A percentile compares a stretch with the other conserved stretches of the same genome.
These are phyloP conservation scores for Sebastes diaconus DNA, from an alignment of 2,797 vertebrate genomes.

Conservation along the genomic window DNA sequence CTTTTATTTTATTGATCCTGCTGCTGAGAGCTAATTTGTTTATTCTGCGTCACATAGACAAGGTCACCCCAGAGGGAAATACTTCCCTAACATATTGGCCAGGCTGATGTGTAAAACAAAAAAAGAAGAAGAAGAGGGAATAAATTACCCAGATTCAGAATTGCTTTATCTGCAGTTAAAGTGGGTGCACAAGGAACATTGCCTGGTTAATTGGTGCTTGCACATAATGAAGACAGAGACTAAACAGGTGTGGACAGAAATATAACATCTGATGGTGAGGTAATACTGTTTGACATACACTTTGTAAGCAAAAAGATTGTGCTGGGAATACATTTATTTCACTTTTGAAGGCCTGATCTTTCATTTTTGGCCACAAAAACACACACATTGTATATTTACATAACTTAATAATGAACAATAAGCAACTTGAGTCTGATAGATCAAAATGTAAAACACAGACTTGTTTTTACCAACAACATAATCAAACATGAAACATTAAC, in stretches of 20 bases:
- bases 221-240: slow-evolving; percentile 5
- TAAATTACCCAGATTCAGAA: not conserved
- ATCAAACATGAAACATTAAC: not conserved
- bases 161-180: slow-evolving; percentile 12
- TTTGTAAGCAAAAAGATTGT: not conserved
- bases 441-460: not conserved
- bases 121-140: not conserved
- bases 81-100: not conserved
- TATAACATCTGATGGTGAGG: slow-evolving; percentile 1
- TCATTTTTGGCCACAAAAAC: not conserved
- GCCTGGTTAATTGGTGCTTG: slow-evolving; percentile 4
- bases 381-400: not conserved
- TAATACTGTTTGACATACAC: not conserved
- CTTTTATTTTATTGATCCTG: slow-evolving; percentile 21
- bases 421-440: not conserved
- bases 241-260: slow-evolving; percentile 8
- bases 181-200: not conserved
- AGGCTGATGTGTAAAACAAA: not conserved
- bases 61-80: slow-evolving; percentile 9
- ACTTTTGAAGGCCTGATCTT: not conserved
- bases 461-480: not conserved
- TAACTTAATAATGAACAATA: not conserved
- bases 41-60: slow-evolving; percentile 16
- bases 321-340: not conserved
- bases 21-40: slow-evolving; percentile 17